A percentile compares a stretch with the other conserved stretches of the same genome.
Evolutionary conservation across 2,797 vertebrate genomes (phyloP).

Genomic region (Buceros bicornis): DNA sequence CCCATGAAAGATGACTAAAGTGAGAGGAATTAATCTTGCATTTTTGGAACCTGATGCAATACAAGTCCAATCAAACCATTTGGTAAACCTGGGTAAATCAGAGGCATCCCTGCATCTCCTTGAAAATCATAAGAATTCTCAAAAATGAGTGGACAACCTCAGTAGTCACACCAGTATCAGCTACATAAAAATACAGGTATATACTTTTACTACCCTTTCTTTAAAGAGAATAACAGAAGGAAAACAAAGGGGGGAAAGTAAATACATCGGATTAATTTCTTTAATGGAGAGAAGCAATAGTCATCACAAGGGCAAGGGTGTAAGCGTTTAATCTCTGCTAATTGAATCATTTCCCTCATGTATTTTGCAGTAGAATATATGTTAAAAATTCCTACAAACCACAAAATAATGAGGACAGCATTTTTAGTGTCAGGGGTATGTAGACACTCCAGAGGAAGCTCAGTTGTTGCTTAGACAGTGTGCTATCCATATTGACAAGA

Average conservation of each 20-base stretch:
- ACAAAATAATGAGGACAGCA: not conserved
- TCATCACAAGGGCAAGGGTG: not conserved
- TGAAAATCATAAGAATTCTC: not conserved
- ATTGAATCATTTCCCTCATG: not conserved
- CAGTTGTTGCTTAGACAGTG: not conserved
- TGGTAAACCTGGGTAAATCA: rapidly evolving
- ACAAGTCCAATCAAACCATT: not conserved
- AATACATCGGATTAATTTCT: not conserved
- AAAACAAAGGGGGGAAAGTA: not conserved
- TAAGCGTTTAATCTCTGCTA: not conserved
- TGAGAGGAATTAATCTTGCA: not conserved
- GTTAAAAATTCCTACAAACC: not conserved
- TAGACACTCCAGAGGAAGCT: not conserved
- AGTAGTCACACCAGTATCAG: not conserved
- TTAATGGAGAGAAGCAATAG: not conserved
- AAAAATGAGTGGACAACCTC: not conserved
- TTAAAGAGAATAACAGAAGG: not conserved
- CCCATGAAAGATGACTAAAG: not conserved
- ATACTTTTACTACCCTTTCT: not conserved
- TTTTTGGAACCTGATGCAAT: not conserved
- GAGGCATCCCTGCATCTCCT: not conserved
- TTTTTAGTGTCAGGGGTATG: not conserved
- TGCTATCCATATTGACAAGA: not conserved
- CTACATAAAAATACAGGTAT: not conserved
- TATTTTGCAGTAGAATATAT: not conserved